Base-by-base conservation (phyloP, 1,140 invertebrate genomes). In the Zaprionus lachaisei region DNA sequence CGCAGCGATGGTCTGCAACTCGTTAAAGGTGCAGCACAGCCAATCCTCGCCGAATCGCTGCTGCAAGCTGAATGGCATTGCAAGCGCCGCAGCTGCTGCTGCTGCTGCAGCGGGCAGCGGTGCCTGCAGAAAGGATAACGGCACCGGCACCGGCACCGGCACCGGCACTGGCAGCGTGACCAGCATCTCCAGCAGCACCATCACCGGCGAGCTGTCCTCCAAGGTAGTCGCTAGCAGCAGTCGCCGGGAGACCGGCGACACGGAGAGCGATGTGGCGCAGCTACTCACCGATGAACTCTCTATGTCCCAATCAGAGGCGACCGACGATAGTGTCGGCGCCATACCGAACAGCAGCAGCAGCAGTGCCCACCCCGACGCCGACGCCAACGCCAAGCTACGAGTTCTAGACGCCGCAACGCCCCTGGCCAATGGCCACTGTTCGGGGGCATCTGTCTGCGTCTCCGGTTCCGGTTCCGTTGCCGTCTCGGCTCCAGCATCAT, bases 11-110 rank as follows among this genome's bases (percentile, higher is more conserved):
- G 70, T 92, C 11, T 92, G 91, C 79, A 93, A 83, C 55, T 93
- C 92, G 20, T 73, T 93, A 1, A 93, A 93, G 60, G 92, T 93
- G 37, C 92, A 93, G 74, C 92, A 93, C 57, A 93, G 92, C 51
- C 92, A 93, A 62, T 91, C 92, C 28, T 93, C 92, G n/a, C 91
- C 92, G 2, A 92, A 93, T 64, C 92, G 92, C 26, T 93, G 92
- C 63, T 93, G 92, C 70, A 89, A 90, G 56, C 75, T 92, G 0
- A 92, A 91, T 60, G 87, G 86, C 14, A 72, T 54, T 17, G 49
- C 65, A 1, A 73, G 73, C 12, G 28, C 68, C 6, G 71, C 60
- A 12, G 20, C 20, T 20, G 20, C 20, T 20, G 20, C 60, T 2
- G 77, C 58, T 14, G 47, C 28, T 26, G 68, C 22, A 12, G n/a